A percentile compares a stretch with the other conserved stretches of the same genome.
Conservation (phyloP, 2,797 vertebrate species). For the Decapterus maruadsi region DNA sequence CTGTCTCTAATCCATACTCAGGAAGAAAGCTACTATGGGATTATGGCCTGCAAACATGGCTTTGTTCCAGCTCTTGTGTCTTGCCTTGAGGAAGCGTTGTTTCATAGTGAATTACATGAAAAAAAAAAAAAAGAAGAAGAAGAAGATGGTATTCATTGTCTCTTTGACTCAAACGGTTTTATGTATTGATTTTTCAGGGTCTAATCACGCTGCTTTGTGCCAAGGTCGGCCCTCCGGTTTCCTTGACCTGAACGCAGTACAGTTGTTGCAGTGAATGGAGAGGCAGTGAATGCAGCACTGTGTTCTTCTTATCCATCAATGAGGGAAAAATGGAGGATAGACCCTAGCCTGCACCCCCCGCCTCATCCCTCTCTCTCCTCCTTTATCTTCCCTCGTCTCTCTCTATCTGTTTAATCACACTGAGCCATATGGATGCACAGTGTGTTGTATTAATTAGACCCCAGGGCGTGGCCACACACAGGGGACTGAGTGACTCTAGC, state of each 20-base stretch:
- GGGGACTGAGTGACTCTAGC: conserved; percentile 57
- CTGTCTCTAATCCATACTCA: conserved; percentile 49
- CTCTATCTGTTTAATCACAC: conserved; percentile 72
- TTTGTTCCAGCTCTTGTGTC: conserved; percentile 50
- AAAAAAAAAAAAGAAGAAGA: conserved; percentile 12
- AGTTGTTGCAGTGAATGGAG: conserved; percentile 45
- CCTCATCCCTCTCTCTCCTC: conserved; percentile 16
- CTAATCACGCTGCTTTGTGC: conserved; percentile 66
- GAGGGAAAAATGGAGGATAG: conserved; percentile 29
- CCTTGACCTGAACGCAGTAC: conserved; percentile 42
- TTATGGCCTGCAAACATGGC: conserved; percentile 46
- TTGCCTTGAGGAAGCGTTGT: conserved; percentile 56
- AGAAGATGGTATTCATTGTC: conserved; percentile 53
- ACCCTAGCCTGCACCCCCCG: not conserved
- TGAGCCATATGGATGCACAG: conserved; percentile 81
- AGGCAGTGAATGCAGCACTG: conserved; percentile 36
- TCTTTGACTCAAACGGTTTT: conserved; percentile 69
- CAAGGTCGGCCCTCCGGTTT: conserved; percentile 68
- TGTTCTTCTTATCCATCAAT: conserved; percentile 45
- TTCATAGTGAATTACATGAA: conserved; percentile 47
- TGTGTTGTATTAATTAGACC: conserved; percentile 83
- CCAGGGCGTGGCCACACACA: conserved; percentile 66
- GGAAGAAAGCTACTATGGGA: conserved; percentile 34
- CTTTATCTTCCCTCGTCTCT: conserved; percentile 21
- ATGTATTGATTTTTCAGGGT: conserved; percentile 67